Base-by-base conservation (phyloP, 2,797 vertebrate species). In the Arrhamphus sclerolepis region DNA sequence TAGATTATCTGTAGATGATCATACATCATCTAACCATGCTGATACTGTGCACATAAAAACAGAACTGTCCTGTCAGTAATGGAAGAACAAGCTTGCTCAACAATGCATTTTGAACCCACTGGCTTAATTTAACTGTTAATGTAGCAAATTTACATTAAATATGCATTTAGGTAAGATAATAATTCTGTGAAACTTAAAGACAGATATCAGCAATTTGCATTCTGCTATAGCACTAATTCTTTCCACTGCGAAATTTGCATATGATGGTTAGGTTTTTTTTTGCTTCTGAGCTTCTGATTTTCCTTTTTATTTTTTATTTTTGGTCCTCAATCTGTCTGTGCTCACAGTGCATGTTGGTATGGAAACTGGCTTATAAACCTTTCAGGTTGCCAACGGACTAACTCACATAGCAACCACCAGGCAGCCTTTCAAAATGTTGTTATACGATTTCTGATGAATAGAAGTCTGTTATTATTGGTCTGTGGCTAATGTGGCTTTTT, bases 311-410 rank as follows among this genome's bases (percentile, higher is more conserved):
- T 63, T 54, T 50, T 66, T n/a, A 7, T 42, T 42, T 43, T 43
- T 43, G 18, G 42, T 43, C 42, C 10, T 34, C 31, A 34, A 44
- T 20, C 28, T 10, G 24, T 57, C 60, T 68, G 56, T 42, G 19
- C 64, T 73, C 57, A 65, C 67, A 14, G 42, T 39, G 50, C 29
- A 43, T 88, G 89, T 89, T 90, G 87, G 86, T 90, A 90, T 89
- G 89, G 89, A 86, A 90, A 90, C 87, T 83, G 86, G 84, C 72
- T 84, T 62, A 61, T 79, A 79, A 88, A 84, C 47, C 68, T 62
- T 76, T 82, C 82, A 70, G 70, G 83, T 82, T 90, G 85, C 84
- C 74, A 87, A 86, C 50, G 57, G 73, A 55, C 80, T 46, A 79
- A 83, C 76, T 88, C 76, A 4, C 89, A 85, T 87, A 82, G 87